Percentiles rank a stretch among this genome's conserved stretches.
Evolutionary conservation across 1,140 invertebrate genomes (phyloP).

Genomic region (Trialeurodes vaporariorum): DNA sequence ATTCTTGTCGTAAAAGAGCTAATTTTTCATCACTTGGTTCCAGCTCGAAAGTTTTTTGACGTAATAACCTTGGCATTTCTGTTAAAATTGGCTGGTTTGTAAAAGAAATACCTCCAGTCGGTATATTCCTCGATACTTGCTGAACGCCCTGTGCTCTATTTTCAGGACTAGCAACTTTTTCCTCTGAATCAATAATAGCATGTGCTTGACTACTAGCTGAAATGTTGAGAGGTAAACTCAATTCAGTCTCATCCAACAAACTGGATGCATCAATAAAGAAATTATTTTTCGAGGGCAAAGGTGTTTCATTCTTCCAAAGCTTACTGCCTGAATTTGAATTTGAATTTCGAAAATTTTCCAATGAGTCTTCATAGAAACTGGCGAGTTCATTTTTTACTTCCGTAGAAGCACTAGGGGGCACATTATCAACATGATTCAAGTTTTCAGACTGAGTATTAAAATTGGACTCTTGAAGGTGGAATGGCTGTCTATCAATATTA

Average conservation of each 20-base stretch:
- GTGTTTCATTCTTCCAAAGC: not conserved
- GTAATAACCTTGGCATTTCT: constrained; percentile 32
- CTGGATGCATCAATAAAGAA: constrained; percentile 61
- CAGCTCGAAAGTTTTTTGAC: constrained; percentile 40
- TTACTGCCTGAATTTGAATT: not conserved
- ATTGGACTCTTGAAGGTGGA: too few relatives aligned
- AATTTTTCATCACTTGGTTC: constrained; percentile 37
- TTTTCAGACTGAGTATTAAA: too few relatives aligned
- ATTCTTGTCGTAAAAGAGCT: constrained; percentile 39
- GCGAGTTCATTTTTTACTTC: too few relatives aligned
- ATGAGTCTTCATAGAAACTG: not conserved
- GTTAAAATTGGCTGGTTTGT: constrained; percentile 10
- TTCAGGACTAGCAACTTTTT: not conserved
- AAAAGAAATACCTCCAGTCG: not conserved
- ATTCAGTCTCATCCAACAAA: constrained; percentile 49
- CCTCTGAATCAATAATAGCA: not conserved
- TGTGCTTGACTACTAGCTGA: constrained; percentile 9
- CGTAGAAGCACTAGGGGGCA: too few relatives aligned
- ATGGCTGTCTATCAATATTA: too few relatives aligned
- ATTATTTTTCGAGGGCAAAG: constrained; percentile 22
- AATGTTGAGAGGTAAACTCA: constrained; percentile 18
- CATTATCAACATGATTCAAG: too few relatives aligned
- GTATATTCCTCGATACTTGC: not conserved
- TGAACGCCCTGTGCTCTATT: not conserved
- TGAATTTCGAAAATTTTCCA: not conserved